Evolutionary conservation across 2,797 vertebrate species (phyloP), one percentile per base, ranked within the genome.

Genomic region (Sebastolobus alascanus): DNA sequence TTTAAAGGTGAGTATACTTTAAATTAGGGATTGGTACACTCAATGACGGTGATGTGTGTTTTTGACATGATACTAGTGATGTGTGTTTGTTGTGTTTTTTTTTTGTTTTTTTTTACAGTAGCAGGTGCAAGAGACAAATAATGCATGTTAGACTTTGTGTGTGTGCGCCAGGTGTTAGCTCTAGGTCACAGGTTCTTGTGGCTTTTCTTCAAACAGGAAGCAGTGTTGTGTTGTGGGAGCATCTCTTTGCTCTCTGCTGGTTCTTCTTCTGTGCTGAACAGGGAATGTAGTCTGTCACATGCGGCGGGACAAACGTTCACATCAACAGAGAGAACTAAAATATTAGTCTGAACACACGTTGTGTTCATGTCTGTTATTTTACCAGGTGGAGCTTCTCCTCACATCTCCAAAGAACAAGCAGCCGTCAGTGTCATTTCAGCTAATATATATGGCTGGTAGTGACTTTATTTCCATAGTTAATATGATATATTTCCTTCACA

Each of bases 131-230:
- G 27, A 70, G 16, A 66, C 5, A 13, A 35, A 72, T 16, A 31
- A 33, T 82, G 67, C n/a, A 3, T 52, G 46, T 74, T 46, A 46
- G 43, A 46, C 18, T 46, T 70, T 63, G 58, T 56, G 54, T 40
- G 73, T 55, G 60, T 60, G 33, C 37, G 56, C 79, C 95, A 96
- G 95, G 93, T 96, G 95, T 86, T 77, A 2, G 43, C 82, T 84
- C 54, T 90, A 83, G 93, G 91, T 94, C 87, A 86, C 84, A 90
- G 91, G 85, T 84, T 89, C 72, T 69, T 94, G 93, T 91, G 93
- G 90, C 80, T 89, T 91, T 56, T 61, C 43, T 83, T 88, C 77
- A 79, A 13, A 91, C 92, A 94, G 94, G 94, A 95, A 94, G 84
- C 50, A 3, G 46, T 55, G 8, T 55, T 75, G 81, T 67, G 71